Percentiles rank a stretch among this genome's conserved stretches.
Evolutionary conservation across 2,888 invertebrate species (phyloP).

Genomic region (Cyaniris semiargus): DNA sequence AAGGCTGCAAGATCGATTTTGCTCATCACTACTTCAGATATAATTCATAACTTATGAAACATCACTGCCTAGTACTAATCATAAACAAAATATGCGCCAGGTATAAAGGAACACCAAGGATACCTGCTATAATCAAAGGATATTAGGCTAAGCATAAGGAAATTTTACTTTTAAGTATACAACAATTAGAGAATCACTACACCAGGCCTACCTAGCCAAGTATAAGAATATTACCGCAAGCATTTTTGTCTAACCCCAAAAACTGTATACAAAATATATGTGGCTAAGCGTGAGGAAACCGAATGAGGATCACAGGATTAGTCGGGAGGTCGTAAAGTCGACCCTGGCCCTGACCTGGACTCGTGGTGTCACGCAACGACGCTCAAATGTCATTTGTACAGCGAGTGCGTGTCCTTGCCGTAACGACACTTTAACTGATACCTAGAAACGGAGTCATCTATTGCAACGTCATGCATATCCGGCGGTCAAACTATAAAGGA

Average conservation of each 20-base stretch:
- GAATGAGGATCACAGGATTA: slow-evolving; percentile 1
- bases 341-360: slow-evolving; percentile 7
- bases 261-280: background rate
- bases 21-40: too few species aligned
- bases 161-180: too few species aligned
- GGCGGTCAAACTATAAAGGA: background rate
- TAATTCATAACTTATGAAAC: too few species aligned
- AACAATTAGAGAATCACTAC: too few species aligned
- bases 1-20: too few species aligned
- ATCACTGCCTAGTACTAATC: too few species aligned
- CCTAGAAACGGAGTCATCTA: slow-evolving; percentile 4
- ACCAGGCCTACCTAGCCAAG: too few species aligned
- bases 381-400: background rate
- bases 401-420: slow-evolving; percentile 7
- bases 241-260: background rate
- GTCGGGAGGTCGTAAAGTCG: background rate
- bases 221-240: background rate
- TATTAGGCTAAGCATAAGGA: too few species aligned
- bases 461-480: background rate
- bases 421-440: slow-evolving; percentile 15
- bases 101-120: too few species aligned
- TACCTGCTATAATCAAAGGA: too few species aligned
- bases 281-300: background rate
- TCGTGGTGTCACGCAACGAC: background rate
- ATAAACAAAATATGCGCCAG: too few species aligned